Conservation (phyloP, 2,113 vertebrate genomes). For the Micromys minutus region DNA sequence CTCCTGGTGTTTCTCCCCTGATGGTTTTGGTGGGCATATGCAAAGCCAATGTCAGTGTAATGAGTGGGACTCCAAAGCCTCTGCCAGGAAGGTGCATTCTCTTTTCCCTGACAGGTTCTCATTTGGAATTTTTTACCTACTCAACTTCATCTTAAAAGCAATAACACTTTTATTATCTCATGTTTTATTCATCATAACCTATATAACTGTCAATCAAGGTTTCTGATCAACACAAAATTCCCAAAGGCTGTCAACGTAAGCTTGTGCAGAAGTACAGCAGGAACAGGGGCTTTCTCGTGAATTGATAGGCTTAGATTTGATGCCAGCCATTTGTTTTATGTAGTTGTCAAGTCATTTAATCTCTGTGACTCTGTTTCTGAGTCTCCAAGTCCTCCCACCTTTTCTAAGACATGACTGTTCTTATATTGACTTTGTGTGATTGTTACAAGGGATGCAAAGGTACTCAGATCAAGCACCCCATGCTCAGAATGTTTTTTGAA, state of each 20-base stretch:
- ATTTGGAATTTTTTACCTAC: conserved; percentile 1
- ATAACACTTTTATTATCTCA: neutral
- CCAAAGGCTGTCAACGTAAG: neutral
- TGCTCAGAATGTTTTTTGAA: neutral
- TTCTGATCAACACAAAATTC: neutral
- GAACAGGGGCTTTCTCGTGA: accelerated
- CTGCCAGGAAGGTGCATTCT: neutral
- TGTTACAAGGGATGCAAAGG: neutral
- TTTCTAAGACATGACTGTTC: neutral
- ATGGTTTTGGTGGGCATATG: accelerated
- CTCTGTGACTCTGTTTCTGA: neutral
- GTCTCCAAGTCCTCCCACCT: neutral
- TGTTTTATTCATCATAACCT: conserved; percentile 50
- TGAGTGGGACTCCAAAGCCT: accelerated
- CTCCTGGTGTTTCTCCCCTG: neutral
- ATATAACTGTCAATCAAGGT: neutral
- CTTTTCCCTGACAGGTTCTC: neutral
- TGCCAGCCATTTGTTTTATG: neutral
- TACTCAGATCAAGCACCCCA: neutral
- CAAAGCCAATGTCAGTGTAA: neutral
- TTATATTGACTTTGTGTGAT: neutral
- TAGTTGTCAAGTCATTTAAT: neutral
- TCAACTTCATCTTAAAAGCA: conserved; percentile 15
- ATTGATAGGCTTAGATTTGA: neutral
- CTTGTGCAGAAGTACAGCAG: neutral